These are phyloP conservation scores for Sinonovacula constricta DNA, from an alignment of 1,140 invertebrate species.

Conservation along the genomic window DNA sequence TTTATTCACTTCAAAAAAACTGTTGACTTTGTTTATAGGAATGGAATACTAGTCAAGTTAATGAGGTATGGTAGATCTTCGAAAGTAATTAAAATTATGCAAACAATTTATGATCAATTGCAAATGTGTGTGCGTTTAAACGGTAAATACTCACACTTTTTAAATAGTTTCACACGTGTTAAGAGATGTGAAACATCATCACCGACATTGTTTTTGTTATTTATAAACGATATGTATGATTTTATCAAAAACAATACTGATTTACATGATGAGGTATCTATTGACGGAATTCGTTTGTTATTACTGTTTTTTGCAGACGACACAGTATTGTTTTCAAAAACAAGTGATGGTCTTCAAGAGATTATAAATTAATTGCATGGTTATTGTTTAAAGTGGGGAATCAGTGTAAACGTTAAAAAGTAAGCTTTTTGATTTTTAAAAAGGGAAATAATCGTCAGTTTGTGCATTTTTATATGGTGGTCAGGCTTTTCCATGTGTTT, in stretches of 20 bases:
- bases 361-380: neutral
- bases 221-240: too few relatives aligned
- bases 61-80: neutral
- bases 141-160: conserved; percentile 11
- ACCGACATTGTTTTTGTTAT: conserved; percentile 24
- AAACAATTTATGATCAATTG: conserved; percentile 24
- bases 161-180: conserved; percentile 6
- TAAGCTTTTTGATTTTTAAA: neutral
- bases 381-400: conserved; percentile 12
- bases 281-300: neutral
- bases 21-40: conserved; percentile 7
- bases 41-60: conserved; percentile 19
- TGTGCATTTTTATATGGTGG: conserved; percentile 2
- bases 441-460: conserved; percentile 4
- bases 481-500: neutral
- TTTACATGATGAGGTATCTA: too few relatives aligned
- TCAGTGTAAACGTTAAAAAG: conserved; percentile 22
- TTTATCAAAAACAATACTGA: conserved; percentile 12
- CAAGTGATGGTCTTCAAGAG: neutral
- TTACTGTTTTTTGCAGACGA: conserved; percentile 24
- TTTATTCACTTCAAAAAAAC: conserved; percentile 18
- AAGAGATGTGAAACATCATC: conserved; percentile 37
- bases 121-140: conserved; percentile 5
- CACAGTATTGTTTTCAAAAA: conserved; percentile 4
- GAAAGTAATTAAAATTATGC: conserved; percentile 25